These are phyloP conservation scores for Charina bottae DNA, from an alignment of 2,113 vertebrate genomes.

Conservation along the genomic window DNA sequence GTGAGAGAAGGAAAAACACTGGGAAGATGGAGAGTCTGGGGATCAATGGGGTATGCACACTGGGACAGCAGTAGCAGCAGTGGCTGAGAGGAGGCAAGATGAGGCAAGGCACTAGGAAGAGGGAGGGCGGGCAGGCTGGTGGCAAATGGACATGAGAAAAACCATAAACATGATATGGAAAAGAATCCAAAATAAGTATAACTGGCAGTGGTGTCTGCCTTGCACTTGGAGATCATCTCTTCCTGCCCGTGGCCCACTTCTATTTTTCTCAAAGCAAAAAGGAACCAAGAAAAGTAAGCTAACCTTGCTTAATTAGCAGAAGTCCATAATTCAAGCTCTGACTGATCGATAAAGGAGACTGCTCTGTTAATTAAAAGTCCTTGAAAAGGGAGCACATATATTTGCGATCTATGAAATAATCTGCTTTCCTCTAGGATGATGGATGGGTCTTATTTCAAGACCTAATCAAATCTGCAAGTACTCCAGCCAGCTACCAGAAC, in stretches of 20 bases:
- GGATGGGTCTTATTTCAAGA: conserved; percentile 60
- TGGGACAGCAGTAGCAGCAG: neutral
- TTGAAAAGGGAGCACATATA: conserved; percentile 47
- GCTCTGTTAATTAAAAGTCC: conserved; percentile 45
- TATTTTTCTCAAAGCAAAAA: neutral
- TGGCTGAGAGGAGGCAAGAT: neutral
- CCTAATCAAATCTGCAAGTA: conserved; percentile 63
- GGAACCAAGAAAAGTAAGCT: neutral
- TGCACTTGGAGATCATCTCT: neutral
- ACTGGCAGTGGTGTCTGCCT: neutral
- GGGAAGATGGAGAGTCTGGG: neutral
- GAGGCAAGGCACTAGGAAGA: neutral
- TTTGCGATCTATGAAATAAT: conserved; percentile 49
- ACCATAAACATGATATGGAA: neutral
- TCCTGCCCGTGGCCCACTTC: neutral
- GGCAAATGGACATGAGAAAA: neutral
- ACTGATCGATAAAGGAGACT: conserved; percentile 43
- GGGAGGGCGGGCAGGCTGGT: neutral
- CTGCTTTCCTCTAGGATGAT: conserved; percentile 60
- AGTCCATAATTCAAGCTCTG: neutral
- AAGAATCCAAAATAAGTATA: too few relatives aligned
- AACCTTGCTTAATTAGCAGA: neutral
- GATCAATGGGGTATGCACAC: neutral
- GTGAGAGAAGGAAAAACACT: neutral
- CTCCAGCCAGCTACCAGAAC: neutral